These are phyloP conservation scores for Coranthus polyacanthus DNA, from an alignment of 2,797 vertebrate genomes.

Conservation along the genomic window DNA sequence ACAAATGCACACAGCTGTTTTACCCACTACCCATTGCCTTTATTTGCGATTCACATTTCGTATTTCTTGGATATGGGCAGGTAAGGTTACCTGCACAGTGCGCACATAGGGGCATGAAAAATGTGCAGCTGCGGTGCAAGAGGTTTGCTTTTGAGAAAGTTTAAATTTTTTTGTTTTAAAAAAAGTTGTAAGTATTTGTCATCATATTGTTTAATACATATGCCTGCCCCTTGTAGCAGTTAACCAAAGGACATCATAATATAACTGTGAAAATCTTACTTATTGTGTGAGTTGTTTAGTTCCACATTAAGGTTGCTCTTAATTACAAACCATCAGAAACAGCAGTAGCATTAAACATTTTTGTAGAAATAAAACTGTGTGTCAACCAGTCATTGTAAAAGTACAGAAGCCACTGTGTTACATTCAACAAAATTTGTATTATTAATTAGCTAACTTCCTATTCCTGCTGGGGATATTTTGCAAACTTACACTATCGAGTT, in stretches of 20 bases:
- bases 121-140: too few relatives aligned
- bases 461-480: slow-evolving; percentile 19
- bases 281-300: too few relatives aligned
- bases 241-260: too few relatives aligned
- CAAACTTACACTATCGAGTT: slow-evolving; percentile 28
- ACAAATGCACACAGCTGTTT: too few relatives aligned
- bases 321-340: not conserved
- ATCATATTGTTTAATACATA: too few relatives aligned
- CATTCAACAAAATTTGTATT: not conserved
- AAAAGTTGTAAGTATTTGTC: too few relatives aligned
- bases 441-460: slow-evolving; percentile 18
- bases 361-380: not conserved
- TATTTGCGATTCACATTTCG: slow-evolving; percentile 17
- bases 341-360: not conserved
- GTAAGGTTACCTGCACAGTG: slow-evolving; percentile 6
- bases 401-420: not conserved
- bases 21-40: not conserved
- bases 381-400: not conserved
- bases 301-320: not conserved
- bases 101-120: too few relatives aligned
- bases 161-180: too few relatives aligned
- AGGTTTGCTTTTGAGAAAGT: too few relatives aligned
- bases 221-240: too few relatives aligned
- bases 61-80: not conserved
- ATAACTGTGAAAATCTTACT: too few relatives aligned